Evolutionary conservation across 1,140 invertebrate genomes (phyloP), one percentile per base, ranked within the genome.

Genomic region (Anoplophora glabripennis): DNA sequence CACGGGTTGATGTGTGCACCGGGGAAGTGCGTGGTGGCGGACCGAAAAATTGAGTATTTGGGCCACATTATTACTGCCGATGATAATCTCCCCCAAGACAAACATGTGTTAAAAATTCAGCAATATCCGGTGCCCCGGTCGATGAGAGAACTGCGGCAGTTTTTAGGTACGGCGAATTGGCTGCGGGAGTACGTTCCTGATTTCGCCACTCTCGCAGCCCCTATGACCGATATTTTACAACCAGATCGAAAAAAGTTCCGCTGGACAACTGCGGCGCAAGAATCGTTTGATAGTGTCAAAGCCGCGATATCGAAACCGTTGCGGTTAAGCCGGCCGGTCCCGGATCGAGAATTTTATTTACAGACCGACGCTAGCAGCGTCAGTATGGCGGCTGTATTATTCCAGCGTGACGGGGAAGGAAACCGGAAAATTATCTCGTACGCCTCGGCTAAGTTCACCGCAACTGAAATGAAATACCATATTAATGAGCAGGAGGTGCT

Each of bases 401-500:
- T 64, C 17, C 71, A 74, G 46, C 15, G 65, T 28, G 36, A 49
- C 10, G 34, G 64, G 0, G 35, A 42, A 1, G 9, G 3, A 0
- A 8, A 59, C 11, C 17, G 56, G 12, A 11, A 41, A 14, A 41
- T 70, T 0, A 34, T 73, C 0, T 42, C 52, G 0, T 64, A 59
- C 38, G 42, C 56, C 7, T 59, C 59, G 17, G 44, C 65, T 0
- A 59, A 59, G 35, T 40, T 65, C 9, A 57, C 34, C 10, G 8
- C 28, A 7, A 44, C 55, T 0, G 53, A 68, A 15, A 11, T 4
- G 35, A 10, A 21, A 5, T 68, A 65, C 36, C 66, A 65, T 38
- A 36, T 59, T 0, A 65, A 68, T 5, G 75, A 81, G 58, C 63
- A 68, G 41, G 77, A 80, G 70, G 72, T 69, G 44, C 61, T 80